Evolutionary conservation across 2,888 invertebrate species (phyloP), one percentile per base, ranked within the genome.

Genomic region (Leptopilina syphax): DNA sequence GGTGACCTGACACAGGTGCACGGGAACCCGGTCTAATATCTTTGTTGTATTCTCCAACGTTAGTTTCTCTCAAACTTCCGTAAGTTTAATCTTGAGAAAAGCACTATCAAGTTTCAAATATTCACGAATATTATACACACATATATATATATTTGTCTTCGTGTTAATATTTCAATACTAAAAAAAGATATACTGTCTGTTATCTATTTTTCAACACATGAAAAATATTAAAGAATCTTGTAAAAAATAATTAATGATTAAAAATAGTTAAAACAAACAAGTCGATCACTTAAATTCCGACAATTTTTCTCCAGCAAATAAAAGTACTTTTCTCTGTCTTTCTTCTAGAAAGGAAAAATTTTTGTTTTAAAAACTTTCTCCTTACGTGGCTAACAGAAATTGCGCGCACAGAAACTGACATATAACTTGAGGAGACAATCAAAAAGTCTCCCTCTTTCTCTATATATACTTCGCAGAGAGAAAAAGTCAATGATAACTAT

Each of bases 11-110:
- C 70, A 54, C 70, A 70, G 70, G 70, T 70, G 70, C 70, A 54
- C 27, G 3, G 54, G 70, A 70, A 18, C 54, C 54, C 54, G 7
- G 18, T 70, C 70, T 70, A 70, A 70, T 70, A 70, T 54, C 70
- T 70, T 70, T 70, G 70, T 50, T 70, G 70, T 70, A 70, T 70
- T 70, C 70, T 70, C 44, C 70, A 27, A 57, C 70, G 54, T 70
- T 27, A 70, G 54, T 70, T 70, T 13, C 70, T 70, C 27, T 13
- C 5, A 70, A 70, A 70, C 54, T 70, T 70, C 27, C 54, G 27
- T 54, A 70, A 70, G 54, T 70, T 54, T 70, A 54, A 70, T 70
- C 70, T 70, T 24, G 70, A 70, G 50, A 54, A 47, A 70, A 70
- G 70, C 54, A 70, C 70, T 70, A 54, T 54, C 27, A 70, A 70